Percentiles rank a stretch among this genome's conserved stretches.
Evolutionary conservation across 37 sponge, comb jelly and placozoan genomes (phyloP).

Genomic region (Aplysina aerophoba): DNA sequence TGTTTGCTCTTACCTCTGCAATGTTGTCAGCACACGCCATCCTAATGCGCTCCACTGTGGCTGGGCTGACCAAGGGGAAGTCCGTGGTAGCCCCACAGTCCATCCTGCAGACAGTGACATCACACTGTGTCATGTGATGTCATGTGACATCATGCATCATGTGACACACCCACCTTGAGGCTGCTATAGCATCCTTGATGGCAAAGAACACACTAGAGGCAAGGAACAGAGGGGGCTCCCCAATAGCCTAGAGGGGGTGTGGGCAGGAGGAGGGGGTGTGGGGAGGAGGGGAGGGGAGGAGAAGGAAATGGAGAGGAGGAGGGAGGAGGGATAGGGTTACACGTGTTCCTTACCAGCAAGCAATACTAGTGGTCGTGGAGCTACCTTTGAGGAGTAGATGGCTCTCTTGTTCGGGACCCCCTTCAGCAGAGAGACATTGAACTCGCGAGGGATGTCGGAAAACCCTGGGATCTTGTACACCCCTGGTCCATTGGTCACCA

Average conservation of each 20-base stretch:
- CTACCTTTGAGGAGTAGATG: conserved; percentile 60
- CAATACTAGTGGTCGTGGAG: no score
- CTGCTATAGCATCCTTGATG: conserved; percentile 75
- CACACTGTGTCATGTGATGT: background rate
- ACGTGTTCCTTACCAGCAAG: background rate
- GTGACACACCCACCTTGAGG: conserved; percentile 39
- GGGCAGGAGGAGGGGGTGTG: background rate
- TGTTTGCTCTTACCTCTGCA: background rate
- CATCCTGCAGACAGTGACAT: background rate
- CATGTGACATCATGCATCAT: no score
- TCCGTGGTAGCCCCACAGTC: conserved; percentile 14
- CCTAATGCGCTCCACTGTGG: conserved; percentile 39
- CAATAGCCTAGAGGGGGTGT: conserved; percentile 31
- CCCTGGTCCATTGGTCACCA: conserved; percentile 52
- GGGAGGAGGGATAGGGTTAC: background rate
- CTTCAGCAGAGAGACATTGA: conserved; percentile 51
- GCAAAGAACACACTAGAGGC: conserved; percentile 80
- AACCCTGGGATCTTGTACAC: conserved; percentile 60
- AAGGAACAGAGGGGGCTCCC: conserved; percentile 57
- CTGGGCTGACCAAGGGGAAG: conserved; percentile 36
- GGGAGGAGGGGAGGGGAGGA: background rate
- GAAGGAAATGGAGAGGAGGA: background rate
- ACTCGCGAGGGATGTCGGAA: conserved; percentile 48
- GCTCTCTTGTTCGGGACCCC: conserved; percentile 44
- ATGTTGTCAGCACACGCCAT: conserved; percentile 46